Base-by-base conservation (phyloP, 2,888 invertebrate genomes). In the Patella caerulea region DNA sequence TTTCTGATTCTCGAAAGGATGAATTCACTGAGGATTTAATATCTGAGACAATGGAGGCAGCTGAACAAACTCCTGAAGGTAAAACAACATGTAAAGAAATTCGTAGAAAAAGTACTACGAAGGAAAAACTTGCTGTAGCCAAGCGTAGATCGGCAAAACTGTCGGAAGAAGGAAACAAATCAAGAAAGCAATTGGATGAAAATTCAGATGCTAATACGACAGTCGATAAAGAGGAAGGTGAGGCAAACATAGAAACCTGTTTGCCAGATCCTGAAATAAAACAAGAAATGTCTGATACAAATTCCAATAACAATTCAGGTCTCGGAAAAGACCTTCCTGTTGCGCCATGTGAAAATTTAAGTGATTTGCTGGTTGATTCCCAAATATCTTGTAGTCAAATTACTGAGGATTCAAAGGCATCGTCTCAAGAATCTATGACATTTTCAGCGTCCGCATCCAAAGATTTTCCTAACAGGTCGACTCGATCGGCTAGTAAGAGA, bases 71-170 rank as follows among this genome's bases (percentile, higher is more conserved):
- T 11, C 87, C 86, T 73, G 83, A 85, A 54, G 81, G 78, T 53
- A 80, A 82, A 29, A 82, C 75, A 29, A 75, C 79, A 34, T 53
- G 74, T 5, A 74, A 72, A 19, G 79, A 71, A 54, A 79, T 81
- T 3, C 83, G 85, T 19, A 82, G 86, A 69, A 82, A 83, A 54
- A 86, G 86, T 52, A 86, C 87, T 52, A 84, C 86, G n/a, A 86
- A 86, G 72, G 82, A 83, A 69, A 87, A 86, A 75, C 86, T 85
- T 70, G 86, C 81, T 71, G 84, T 81, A 4, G 84, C 84, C 29
- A 83, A 83, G 65, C 84, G 79, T 75, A 82, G 84, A 74, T 82
- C 83, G 1, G 77, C 77, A 7, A 79, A 78, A 29, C 73, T 65
- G 59, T 72, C 79, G 24, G 69, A 75, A 17, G 69, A 70, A 70